phyloP scores from a whole-genome alignment of 2,113 vertebrate species.

The Mohoua ochrocephala region DNA sequence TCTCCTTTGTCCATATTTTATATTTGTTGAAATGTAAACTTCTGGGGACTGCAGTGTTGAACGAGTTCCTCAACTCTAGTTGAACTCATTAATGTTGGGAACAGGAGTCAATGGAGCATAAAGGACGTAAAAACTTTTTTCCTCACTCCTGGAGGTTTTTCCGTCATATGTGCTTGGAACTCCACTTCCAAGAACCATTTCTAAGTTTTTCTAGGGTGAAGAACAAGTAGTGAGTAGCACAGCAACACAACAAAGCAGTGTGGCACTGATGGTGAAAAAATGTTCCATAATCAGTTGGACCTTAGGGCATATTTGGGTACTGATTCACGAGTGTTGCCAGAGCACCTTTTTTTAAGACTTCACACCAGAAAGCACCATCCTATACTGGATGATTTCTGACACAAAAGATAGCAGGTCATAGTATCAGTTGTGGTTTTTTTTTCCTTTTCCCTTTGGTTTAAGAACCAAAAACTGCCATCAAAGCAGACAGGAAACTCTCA shows the following conservation, averaged over 20 bases:
- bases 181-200: background rate
- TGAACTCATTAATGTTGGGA: slow-evolving; percentile 45
- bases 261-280: background rate
- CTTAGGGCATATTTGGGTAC: background rate
- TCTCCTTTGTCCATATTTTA: slow-evolving; percentile 48
- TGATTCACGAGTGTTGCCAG: background rate
- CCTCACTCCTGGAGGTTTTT: background rate
- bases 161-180: background rate
- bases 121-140: background rate
- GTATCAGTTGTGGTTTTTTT: background rate
- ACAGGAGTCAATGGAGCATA: background rate
- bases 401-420: background rate
- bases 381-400: background rate
- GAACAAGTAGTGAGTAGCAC: background rate
- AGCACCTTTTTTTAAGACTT: background rate
- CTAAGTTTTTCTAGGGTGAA: background rate
- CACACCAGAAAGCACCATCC: background rate
- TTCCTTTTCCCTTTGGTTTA: background rate
- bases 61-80: slow-evolving; percentile 34
- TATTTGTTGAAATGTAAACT: slow-evolving; percentile 61
- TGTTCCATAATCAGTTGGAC: background rate
- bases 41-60: slow-evolving; percentile 8
- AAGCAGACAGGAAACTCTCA: background rate
- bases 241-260: background rate
- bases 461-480: background rate